Percentiles rank a stretch among this genome's conserved stretches.
Evolutionary conservation across 2,888 invertebrate species (phyloP).

Genomic region (Petrophora chlorosata): DNA sequence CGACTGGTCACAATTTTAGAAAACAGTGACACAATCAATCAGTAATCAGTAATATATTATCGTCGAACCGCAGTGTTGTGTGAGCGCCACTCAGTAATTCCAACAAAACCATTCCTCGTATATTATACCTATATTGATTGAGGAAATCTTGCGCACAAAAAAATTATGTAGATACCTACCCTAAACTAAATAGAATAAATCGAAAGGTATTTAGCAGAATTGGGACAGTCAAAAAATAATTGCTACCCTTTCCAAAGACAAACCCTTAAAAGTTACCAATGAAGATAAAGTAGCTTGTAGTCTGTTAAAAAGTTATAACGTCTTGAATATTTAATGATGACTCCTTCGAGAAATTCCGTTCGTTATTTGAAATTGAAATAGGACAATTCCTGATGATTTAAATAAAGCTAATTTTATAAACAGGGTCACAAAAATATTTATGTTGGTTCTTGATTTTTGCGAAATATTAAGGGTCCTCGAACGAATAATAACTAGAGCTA

Average conservation of each 20-base stretch:
- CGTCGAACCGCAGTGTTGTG: too few relatives aligned
- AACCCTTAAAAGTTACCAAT: constrained; percentile 24
- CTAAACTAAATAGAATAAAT: constrained; percentile 12
- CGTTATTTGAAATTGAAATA: constrained; percentile 20
- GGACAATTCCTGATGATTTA: constrained; percentile 14
- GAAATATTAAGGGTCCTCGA: constrained; percentile 6
- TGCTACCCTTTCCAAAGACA: constrained; percentile 16
- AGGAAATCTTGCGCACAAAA: too few relatives aligned
- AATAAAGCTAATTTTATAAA: constrained; percentile 17
- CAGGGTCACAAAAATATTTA: constrained; percentile 14
- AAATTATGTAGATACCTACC: too few relatives aligned
- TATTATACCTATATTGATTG: too few relatives aligned
- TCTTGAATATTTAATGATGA: constrained; percentile 19
- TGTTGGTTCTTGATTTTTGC: constrained; percentile 1
- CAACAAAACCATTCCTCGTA: too few relatives aligned
- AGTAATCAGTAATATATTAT: too few relatives aligned
- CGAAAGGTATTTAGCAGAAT: neutral
- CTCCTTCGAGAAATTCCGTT: constrained; percentile 12
- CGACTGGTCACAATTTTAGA: too few relatives aligned
- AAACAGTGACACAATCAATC: too few relatives aligned
- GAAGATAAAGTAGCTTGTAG: constrained; percentile 22
- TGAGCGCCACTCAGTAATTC: too few relatives aligned
- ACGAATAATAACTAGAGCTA: constrained; percentile 16
- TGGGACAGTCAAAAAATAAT: constrained; percentile 12
- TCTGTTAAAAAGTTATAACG: constrained; percentile 23